These are phyloP conservation scores for Drosophila malerkotliana DNA, from an alignment of 1,140 invertebrate species.

Conservation along the genomic window DNA sequence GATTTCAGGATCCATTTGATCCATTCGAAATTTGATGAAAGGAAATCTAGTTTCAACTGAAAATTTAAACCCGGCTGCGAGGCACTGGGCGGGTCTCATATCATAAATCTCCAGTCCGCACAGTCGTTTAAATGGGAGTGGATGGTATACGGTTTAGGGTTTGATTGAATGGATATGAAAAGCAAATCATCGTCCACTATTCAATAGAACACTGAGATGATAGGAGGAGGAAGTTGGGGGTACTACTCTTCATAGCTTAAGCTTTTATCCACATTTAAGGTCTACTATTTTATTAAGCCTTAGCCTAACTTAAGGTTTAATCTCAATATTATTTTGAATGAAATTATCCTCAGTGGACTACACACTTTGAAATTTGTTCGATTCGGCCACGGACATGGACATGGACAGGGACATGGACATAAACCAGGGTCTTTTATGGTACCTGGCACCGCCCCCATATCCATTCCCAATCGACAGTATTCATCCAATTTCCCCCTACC, in stretches of 20 bases:
- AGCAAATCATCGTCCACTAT: slow-evolving; percentile 43
- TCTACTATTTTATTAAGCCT: too few species aligned
- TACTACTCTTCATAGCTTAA: too few species aligned
- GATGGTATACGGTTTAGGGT: slow-evolving; percentile 43
- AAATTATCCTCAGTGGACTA: background rate
- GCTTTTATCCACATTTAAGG: too few species aligned
- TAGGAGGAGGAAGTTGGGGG: background rate
- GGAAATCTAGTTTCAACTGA: slow-evolving; percentile 25
- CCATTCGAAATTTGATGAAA: slow-evolving; percentile 25
- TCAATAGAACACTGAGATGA: slow-evolving; percentile 24
- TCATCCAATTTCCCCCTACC: background rate
- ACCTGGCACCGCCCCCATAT: slow-evolving; percentile 13
- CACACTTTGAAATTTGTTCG: slow-evolving; percentile 36
- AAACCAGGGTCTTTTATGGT: slow-evolving; percentile 32
- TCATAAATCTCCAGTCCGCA: slow-evolving; percentile 22
- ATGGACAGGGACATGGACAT: slow-evolving; percentile 20
- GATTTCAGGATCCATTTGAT: background rate
- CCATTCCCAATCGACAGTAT: background rate
- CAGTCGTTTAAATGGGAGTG: slow-evolving; percentile 30
- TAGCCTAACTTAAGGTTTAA: background rate
- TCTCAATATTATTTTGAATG: background rate
- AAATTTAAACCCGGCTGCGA: slow-evolving; percentile 15
- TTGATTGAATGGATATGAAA: slow-evolving; percentile 73
- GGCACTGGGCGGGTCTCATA: slow-evolving; percentile 6
- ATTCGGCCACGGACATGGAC: slow-evolving; percentile 24